Conservation (phyloP, 2,888 invertebrate genomes). For the Papilio elwesi region DNA sequence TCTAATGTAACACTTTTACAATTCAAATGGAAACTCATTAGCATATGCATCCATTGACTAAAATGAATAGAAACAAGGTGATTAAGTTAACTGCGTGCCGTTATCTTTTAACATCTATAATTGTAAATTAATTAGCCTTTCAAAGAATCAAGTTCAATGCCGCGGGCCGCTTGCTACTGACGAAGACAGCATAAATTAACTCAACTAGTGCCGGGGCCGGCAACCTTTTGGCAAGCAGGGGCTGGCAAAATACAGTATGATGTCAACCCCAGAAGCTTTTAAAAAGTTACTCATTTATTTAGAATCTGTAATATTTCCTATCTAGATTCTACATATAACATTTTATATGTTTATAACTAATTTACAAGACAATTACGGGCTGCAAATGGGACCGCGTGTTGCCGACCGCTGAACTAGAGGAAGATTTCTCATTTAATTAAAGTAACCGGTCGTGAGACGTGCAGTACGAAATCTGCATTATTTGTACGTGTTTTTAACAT, state of each 20-base stretch:
- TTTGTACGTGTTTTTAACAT: background rate
- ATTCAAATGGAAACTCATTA: slow-evolving; percentile 4
- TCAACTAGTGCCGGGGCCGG: no score
- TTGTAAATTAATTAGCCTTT: slow-evolving; percentile 22
- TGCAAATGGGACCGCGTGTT: no score
- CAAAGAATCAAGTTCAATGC: slow-evolving; percentile 30
- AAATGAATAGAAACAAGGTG: slow-evolving; percentile 7
- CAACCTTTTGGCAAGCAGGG: no score
- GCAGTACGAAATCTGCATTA: background rate
- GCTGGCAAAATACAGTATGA: no score
- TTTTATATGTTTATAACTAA: no score
- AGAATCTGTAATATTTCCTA: no score
- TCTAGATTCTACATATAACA: no score
- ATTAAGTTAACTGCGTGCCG: slow-evolving; percentile 2
- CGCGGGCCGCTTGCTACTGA: no score
- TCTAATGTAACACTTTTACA: background rate
- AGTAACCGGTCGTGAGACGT: slow-evolving; percentile 3
- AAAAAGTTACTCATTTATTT: no score
- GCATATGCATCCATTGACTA: slow-evolving; percentile 1
- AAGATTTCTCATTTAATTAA: slow-evolving; percentile 5
- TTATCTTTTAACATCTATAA: slow-evolving; percentile 17
- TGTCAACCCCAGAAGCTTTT: no score
- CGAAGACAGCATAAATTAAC: no score
- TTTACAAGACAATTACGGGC: no score
- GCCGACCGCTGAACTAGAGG: background rate